Conservation (phyloP, 53 echinoderm and acorn worm genomes). For the Mesocentrotus franciscanus region DNA sequence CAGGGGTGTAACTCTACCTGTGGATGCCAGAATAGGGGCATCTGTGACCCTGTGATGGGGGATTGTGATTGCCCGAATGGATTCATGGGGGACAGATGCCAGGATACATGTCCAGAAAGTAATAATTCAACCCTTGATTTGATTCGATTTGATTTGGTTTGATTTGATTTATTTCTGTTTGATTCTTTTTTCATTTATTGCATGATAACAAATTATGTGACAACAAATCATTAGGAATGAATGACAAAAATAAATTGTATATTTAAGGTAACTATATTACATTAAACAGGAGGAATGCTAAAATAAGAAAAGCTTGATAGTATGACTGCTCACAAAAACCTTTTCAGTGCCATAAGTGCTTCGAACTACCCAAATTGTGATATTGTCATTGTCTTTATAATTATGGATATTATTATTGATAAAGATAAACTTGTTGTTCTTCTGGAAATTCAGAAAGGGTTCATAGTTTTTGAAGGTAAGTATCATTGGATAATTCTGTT, state of each 20-base stretch:
- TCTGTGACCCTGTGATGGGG: conserved; percentile 69
- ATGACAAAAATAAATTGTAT: too few relatives aligned
- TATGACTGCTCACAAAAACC: neutral
- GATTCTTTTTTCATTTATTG: neutral
- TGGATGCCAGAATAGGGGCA: conserved; percentile 67
- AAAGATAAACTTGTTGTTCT: too few relatives aligned
- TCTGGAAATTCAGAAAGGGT: too few relatives aligned
- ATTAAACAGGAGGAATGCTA: neutral
- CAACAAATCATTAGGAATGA: too few relatives aligned
- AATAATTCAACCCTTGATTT: neutral
- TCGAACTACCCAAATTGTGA: too few relatives aligned
- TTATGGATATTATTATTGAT: too few relatives aligned
- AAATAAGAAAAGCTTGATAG: neutral
- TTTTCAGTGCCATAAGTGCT: too few relatives aligned
- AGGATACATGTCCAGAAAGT: conserved; percentile 70
- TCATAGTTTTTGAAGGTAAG: too few relatives aligned
- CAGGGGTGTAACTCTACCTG: conserved; percentile 51
- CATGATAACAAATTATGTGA: neutral
- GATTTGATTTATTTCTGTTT: neutral
- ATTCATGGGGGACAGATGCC: conserved; percentile 65
- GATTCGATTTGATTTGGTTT: neutral
- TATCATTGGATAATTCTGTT: too few relatives aligned
- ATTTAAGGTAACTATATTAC: too few relatives aligned
- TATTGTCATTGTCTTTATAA: too few relatives aligned
- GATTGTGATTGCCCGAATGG: conserved; percentile 68